Evolutionary conservation across 2,797 vertebrate species (phyloP).

Genomic region (Phaenicophaeus curvirostris): DNA sequence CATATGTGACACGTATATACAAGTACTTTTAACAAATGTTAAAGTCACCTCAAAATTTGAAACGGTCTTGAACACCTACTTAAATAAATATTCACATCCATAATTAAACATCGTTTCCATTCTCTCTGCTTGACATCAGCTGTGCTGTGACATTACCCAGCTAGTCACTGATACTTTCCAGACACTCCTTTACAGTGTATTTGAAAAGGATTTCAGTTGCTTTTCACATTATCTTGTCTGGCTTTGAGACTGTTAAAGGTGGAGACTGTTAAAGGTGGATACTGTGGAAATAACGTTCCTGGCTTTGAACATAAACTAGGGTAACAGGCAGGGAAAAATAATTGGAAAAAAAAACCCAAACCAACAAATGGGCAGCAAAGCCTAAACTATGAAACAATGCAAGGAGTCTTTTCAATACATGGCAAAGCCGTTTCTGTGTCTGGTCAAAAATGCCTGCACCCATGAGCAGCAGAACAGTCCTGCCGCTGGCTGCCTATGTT

Average conservation of each 20-base stretch:
- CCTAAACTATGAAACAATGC: not conserved
- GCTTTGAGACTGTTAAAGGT: not conserved
- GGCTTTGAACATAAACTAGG: not conserved
- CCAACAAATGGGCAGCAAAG: not conserved
- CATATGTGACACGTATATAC: not conserved
- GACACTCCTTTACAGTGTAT: not conserved
- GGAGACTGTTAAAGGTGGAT: not conserved
- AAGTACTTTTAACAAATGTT: not conserved
- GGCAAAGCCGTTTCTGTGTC: not conserved
- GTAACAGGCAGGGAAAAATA: not conserved
- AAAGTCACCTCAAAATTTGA: not conserved
- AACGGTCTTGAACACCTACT: not conserved
- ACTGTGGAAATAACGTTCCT: not conserved
- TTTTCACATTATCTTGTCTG: not conserved
- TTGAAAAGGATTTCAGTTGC: not conserved
- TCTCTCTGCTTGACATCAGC: not conserved
- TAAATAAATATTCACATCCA: not conserved
- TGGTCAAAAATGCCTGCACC: not conserved
- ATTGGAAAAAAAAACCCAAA: fast-evolving
- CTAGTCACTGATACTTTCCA: not conserved
- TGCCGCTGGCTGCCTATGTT: fast-evolving
- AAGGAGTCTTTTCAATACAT: not conserved
- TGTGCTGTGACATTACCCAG: not conserved
- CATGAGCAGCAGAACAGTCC: not conserved
- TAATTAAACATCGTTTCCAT: not conserved